phyloP scores from a whole-genome alignment of 2,888 invertebrate species.

The Plagodis pulveraria region DNA sequence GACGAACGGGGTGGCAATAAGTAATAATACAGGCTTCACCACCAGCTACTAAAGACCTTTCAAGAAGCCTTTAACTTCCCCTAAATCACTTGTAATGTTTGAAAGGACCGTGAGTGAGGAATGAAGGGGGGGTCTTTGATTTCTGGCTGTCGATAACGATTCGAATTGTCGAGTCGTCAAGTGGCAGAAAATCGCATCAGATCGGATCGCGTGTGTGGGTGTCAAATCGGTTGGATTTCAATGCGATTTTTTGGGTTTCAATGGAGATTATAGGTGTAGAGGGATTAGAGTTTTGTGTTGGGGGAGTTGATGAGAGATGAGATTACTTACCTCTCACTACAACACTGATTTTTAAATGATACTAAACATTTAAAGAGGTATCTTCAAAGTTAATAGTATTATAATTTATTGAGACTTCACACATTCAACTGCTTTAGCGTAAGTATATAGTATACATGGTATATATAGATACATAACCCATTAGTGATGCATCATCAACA shows the following conservation, averaged over 20 bases:
- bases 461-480: too few relatives aligned
- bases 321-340: background rate
- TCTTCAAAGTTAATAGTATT: too few relatives aligned
- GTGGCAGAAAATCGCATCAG: conserved; percentile 75
- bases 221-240: conserved; percentile 28
- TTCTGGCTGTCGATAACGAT: conserved; percentile 50
- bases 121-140: conserved; percentile 17
- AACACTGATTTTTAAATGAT: too few relatives aligned
- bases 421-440: too few relatives aligned
- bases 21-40: conserved; percentile 16
- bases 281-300: background rate
- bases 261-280: conserved; percentile 15
- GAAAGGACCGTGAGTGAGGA: background rate
- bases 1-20: conserved; percentile 26
- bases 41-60: conserved; percentile 13
- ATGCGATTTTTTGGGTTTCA: conserved; percentile 20
- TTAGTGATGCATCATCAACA: too few relatives aligned
- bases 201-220: conserved; percentile 35
- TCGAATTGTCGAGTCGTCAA: conserved; percentile 67
- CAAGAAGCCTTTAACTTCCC: background rate
- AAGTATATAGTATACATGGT: too few relatives aligned
- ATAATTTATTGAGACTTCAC: too few relatives aligned
- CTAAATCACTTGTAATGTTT: background rate
- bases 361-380: too few relatives aligned
- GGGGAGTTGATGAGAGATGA: background rate